Conservation (phyloP, 2,113 vertebrate genomes). For the Ibidorhyncha struthersii region DNA sequence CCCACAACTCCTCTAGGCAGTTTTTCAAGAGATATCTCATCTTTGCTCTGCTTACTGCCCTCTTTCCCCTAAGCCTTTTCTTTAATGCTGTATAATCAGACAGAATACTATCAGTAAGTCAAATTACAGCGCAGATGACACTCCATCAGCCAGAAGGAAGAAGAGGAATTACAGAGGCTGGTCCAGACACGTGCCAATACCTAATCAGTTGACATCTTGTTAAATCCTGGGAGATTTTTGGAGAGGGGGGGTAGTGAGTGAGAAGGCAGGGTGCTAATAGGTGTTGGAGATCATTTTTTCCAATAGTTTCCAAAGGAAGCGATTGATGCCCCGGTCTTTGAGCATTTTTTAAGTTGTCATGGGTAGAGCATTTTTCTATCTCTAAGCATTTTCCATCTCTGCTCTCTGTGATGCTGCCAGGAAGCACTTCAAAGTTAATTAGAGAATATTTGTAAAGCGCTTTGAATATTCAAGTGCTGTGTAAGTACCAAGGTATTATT, state of each 20-base stretch:
- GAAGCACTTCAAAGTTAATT: constrained; percentile 19
- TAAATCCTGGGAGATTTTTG: background rate
- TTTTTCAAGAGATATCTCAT: background rate
- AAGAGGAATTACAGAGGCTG: background rate
- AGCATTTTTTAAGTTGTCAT: background rate
- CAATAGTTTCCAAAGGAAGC: background rate
- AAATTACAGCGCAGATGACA: background rate
- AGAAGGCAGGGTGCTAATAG: background rate
- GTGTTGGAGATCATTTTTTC: background rate
- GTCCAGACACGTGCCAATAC: background rate
- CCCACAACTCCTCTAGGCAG: background rate
- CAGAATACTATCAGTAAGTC: background rate
- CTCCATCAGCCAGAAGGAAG: constrained; percentile 8
- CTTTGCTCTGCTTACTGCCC: background rate
- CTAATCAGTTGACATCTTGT: constrained; percentile 8
- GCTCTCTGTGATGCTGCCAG: constrained; percentile 20
- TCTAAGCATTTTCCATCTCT: background rate
- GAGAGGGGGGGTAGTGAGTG: background rate
- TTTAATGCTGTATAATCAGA: background rate
- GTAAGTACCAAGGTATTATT: background rate
- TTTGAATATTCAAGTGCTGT: constrained; percentile 13
- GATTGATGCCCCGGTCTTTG: background rate
- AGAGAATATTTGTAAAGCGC: constrained; percentile 14
- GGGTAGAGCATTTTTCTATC: background rate
- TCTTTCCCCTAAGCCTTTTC: background rate